Evolutionary conservation across 2,888 invertebrate species (phyloP).

Genomic region (Lobophora halterata): DNA sequence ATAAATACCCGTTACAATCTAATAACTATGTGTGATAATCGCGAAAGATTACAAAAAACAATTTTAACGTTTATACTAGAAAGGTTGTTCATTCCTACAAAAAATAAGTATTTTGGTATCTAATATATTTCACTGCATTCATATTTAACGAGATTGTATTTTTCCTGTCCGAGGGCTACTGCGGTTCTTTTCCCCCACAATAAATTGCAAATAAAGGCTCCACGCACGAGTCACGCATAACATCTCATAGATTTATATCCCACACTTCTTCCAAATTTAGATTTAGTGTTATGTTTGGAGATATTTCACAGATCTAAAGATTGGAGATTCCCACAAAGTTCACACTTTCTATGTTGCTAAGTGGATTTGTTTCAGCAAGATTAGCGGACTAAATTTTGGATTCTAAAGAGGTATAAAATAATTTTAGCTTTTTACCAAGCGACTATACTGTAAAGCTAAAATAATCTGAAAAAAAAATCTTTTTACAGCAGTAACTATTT

Average conservation of each 20-base stretch:
- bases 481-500: too few species aligned
- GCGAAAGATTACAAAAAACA: too few species aligned
- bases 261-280: conserved; percentile 78
- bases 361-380: conserved; percentile 6
- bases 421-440: too few species aligned
- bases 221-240: conserved; percentile 75
- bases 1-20: too few species aligned
- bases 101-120: neutral
- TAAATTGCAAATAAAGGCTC: conserved; percentile 73
- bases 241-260: conserved; percentile 76
- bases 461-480: too few species aligned
- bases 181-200: conserved; percentile 62
- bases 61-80: too few species aligned
- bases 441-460: too few species aligned
- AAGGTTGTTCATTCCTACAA: too few species aligned
- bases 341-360: conserved; percentile 6
- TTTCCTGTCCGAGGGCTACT: conserved; percentile 47
- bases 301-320: conserved; percentile 25
- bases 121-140: conserved; percentile 6
- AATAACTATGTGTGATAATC: too few species aligned
- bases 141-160: conserved; percentile 26
- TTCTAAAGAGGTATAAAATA: too few species aligned
- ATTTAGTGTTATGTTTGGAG: conserved; percentile 71
- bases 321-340: conserved; percentile 4
- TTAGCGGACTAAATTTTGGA: neutral